Base-by-base conservation (phyloP, 2,113 vertebrate species). In the Zosterops japonicus region DNA sequence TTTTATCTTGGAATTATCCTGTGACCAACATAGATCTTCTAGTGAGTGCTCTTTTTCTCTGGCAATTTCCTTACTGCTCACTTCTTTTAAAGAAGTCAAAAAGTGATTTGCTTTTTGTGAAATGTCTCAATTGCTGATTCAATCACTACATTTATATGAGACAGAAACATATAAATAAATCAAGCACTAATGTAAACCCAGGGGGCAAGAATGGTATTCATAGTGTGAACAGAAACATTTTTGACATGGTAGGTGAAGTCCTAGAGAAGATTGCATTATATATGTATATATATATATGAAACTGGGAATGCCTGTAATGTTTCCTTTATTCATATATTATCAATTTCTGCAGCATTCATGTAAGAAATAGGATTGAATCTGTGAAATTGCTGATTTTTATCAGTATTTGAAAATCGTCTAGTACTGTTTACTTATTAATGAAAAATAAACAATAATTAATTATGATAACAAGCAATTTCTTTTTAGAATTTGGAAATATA, bases 161-260 rank as follows among this genome's bases (percentile, higher is more conserved):
- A 74, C 36, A 70, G 57, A 36, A 86, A 67, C 93, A 89, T 83
- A 50, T 44, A 93, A 92, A 91, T 94, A 83, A 93, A 95, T 94
- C 21, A 94, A 94, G 39, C 25, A 42, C 6, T 96, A 93, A 75
- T 81, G 5, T 50, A 95, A 88, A 27, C 17, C 13, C 15, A 77
- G 60, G 33, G 72, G 41, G 42, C 3, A 78, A 49, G 71, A 77
- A 78, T 72, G 42, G 18, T 91, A 29, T 41, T 90, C 60, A n/a
- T 12, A 50, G 15, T 25, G 31, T 61, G 72, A 90, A 94, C 39
- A 93, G 56, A 74, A 78, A 59, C 17, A 86, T 52, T 49, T 94
- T 70, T 83, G 77, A 71, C 56, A 39, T 2, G 87, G 22, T 52
- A 57, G 23, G 42, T 86, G 55, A 71, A 56, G 95, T 95, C 49